These are phyloP conservation scores for Mus pahari DNA, from an alignment of 2,113 vertebrate species.

Conservation along the genomic window DNA sequence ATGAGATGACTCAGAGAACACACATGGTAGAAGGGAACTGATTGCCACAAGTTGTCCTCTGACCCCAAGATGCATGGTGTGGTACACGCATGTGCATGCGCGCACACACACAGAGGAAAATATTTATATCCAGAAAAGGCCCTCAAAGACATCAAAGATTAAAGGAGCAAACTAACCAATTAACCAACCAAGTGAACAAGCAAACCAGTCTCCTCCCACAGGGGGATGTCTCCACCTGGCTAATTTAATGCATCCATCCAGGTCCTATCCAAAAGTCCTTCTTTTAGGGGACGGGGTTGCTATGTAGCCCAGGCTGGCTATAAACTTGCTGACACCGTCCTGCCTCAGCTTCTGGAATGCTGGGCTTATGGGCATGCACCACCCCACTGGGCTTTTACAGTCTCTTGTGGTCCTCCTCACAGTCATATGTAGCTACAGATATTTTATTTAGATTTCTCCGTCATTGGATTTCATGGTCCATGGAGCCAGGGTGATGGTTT, in stretches of 20 bases:
- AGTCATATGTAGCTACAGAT: not conserved
- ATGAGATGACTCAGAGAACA: not conserved
- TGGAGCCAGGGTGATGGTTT: not conserved
- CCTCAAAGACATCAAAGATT: not conserved
- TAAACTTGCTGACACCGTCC: not conserved
- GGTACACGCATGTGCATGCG: accelerated
- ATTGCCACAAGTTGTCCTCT: not conserved
- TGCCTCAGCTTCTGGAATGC: not conserved
- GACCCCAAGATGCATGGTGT: not conserved
- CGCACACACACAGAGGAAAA: not conserved
- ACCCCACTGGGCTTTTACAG: not conserved
- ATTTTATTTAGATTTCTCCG: not conserved
- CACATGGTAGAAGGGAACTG: not conserved
- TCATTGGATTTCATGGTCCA: not conserved
- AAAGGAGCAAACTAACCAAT: not conserved
- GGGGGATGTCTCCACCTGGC: not conserved
- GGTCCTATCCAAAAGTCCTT: not conserved
- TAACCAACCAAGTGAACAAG: not conserved
- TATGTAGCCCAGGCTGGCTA: not conserved
- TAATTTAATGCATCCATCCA: not conserved
- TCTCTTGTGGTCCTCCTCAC: not conserved
- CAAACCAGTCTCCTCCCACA: not conserved
- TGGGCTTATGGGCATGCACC: not conserved
- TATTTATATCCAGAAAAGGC: not conserved
- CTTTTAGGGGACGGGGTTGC: not conserved